Percentiles rank a stretch among this genome's conserved stretches.
Evolutionary conservation across 2,797 vertebrate species (phyloP).

Genomic region (Heterohyrax brucei): DNA sequence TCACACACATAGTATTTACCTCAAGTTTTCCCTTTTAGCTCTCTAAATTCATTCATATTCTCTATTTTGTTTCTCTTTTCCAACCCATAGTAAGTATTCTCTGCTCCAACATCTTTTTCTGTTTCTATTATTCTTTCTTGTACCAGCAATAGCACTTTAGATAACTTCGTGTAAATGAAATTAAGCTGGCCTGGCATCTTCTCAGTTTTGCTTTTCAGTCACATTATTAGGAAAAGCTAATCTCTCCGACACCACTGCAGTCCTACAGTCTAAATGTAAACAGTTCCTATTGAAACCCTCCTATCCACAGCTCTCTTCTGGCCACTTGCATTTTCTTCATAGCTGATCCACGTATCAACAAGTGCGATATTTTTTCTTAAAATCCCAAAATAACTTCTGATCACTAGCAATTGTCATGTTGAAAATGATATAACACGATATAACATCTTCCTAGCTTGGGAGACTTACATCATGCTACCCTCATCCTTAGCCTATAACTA

Average conservation of each 20-base stretch:
- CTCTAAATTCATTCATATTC: not conserved
- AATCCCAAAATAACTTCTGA: not conserved
- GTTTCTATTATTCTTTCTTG: not conserved
- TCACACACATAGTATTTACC: not conserved
- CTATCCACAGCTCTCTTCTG: not conserved
- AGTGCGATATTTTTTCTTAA: conserved; percentile 11
- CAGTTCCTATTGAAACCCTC: not conserved
- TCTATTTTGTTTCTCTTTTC: not conserved
- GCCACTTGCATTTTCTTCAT: not conserved
- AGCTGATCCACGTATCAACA: not conserved
- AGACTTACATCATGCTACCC: not conserved
- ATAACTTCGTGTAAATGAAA: not conserved
- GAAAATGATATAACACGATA: not conserved
- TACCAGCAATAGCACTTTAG: not conserved
- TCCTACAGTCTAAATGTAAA: not conserved
- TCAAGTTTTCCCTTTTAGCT: not conserved
- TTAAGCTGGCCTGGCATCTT: not conserved
- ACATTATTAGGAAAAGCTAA: not conserved
- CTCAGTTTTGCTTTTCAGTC: not conserved
- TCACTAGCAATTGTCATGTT: not conserved
- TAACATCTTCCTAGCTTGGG: not conserved
- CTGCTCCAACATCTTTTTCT: not conserved
- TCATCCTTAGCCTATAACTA: not conserved
- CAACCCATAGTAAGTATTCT: not conserved
- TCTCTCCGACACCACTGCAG: not conserved